Evolutionary conservation across 2,888 invertebrate genomes (phyloP).

Genomic region (Leptinotarsa peninsularis): DNA sequence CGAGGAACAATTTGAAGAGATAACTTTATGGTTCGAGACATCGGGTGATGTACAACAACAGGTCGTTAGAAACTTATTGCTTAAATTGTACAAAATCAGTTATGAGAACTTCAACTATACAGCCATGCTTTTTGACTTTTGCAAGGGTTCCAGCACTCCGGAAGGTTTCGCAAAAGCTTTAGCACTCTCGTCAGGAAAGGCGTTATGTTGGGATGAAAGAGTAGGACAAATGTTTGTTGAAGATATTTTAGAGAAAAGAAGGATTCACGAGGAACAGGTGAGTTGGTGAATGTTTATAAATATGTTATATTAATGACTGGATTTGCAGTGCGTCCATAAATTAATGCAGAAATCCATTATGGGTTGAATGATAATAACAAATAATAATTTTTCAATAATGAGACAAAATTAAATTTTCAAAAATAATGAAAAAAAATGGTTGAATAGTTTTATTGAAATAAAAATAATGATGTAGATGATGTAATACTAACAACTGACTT

Average conservation of each 20-base stretch:
- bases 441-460: too few species aligned
- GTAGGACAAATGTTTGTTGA: conserved; percentile 68
- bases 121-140: conserved; percentile 73
- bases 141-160: conserved; percentile 70
- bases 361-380: too few species aligned
- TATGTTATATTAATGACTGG: too few species aligned
- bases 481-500: too few species aligned
- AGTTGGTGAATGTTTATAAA: conserved; percentile 21
- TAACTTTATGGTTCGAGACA: conserved; percentile 66
- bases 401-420: too few species aligned
- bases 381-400: too few species aligned
- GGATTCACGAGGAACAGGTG: conserved; percentile 47
- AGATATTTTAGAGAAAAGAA: conserved; percentile 41
- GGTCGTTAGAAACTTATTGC: conserved; percentile 70
- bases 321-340: too few species aligned
- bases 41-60: conserved; percentile 41
- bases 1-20: conserved; percentile 59
- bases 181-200: conserved; percentile 70
- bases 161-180: conserved; percentile 72
- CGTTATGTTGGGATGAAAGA: conserved; percentile 66
- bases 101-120: conserved; percentile 72
- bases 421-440: too few species aligned
- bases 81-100: conserved; percentile 69
- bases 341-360: too few species aligned
- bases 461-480: too few species aligned